Evolutionary conservation across 92 coral and sea anemone genomes (phyloP).

Genomic region (Umimayanthus kanabou): DNA sequence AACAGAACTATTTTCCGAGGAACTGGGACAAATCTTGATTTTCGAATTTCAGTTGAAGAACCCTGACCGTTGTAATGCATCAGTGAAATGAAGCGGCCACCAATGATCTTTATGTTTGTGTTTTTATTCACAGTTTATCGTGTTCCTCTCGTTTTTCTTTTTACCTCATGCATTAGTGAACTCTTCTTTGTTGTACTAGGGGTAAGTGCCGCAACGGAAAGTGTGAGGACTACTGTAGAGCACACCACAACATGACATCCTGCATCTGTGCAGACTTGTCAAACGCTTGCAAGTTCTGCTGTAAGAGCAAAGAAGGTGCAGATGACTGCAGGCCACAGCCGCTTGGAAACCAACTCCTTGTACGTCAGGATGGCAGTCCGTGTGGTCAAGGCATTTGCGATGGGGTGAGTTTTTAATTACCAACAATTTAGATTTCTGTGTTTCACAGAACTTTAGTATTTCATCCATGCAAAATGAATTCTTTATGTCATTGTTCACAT

Average conservation of each 20-base stretch:
- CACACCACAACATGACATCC: constrained; percentile 55
- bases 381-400: constrained; percentile 79
- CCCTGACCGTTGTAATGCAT: too few relatives aligned
- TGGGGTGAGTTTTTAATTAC: constrained; percentile 38
- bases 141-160: too few relatives aligned
- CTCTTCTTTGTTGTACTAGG: constrained; percentile 31
- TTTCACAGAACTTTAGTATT: too few relatives aligned
- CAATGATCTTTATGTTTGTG: too few relatives aligned
- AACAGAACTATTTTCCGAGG: too few relatives aligned
- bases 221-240: constrained; percentile 78
- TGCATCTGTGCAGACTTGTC: constrained; percentile 70
- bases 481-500: neutral
- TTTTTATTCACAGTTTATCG: too few relatives aligned
- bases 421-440: neutral
- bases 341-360: constrained; percentile 31
- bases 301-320: constrained; percentile 41
- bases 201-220: constrained; percentile 79
- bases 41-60: too few relatives aligned
- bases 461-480: too few relatives aligned
- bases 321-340: constrained; percentile 57
- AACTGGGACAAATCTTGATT: too few relatives aligned
- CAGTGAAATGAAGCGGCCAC: too few relatives aligned
- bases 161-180: too few relatives aligned
- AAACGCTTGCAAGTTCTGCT: constrained; percentile 86
- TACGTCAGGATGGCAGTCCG: constrained; percentile 67